Evolutionary conservation across 64 coral and sea anemone genomes (phyloP).

Genomic region (Montipora sp.): DNA sequence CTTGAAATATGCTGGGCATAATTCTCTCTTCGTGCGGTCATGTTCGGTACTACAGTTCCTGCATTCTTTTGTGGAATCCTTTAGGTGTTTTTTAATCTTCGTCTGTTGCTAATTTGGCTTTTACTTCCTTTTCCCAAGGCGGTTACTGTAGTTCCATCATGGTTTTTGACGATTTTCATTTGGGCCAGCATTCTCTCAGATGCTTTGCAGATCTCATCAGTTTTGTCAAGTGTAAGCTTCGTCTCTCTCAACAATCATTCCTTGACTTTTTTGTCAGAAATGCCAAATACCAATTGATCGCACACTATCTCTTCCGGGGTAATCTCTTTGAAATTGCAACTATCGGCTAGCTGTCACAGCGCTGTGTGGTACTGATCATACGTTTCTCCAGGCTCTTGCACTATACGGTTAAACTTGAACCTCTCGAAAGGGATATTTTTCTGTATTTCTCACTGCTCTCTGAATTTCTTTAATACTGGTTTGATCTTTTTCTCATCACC

Average conservation of each 20-base stretch:
- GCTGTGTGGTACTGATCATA: not conserved
- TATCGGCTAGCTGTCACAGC: not conserved
- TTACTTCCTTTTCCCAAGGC: too few relatives aligned
- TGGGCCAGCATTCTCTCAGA: too few relatives aligned
- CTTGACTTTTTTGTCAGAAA: too few relatives aligned
- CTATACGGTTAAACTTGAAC: not conserved
- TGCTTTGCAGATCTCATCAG: too few relatives aligned
- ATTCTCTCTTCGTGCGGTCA: not conserved
- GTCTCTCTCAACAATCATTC: too few relatives aligned
- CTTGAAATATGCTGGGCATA: not conserved
- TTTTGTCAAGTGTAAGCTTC: too few relatives aligned
- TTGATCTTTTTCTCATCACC: not conserved
- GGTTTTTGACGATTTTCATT: too few relatives aligned
- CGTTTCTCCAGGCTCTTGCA: not conserved
- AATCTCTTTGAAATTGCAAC: not conserved
- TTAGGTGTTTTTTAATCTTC: too few relatives aligned
- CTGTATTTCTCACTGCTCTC: not conserved
- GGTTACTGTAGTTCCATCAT: too few relatives aligned
- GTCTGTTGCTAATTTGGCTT: too few relatives aligned
- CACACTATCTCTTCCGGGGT: too few relatives aligned
- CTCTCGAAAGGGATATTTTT: not conserved
- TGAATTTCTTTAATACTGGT: not conserved
- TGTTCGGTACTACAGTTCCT: not conserved
- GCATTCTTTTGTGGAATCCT: not conserved
- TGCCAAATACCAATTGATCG: too few relatives aligned